Evolutionary conservation across 2,113 vertebrate genomes (phyloP).

Genomic region (Rattus rattus): DNA sequence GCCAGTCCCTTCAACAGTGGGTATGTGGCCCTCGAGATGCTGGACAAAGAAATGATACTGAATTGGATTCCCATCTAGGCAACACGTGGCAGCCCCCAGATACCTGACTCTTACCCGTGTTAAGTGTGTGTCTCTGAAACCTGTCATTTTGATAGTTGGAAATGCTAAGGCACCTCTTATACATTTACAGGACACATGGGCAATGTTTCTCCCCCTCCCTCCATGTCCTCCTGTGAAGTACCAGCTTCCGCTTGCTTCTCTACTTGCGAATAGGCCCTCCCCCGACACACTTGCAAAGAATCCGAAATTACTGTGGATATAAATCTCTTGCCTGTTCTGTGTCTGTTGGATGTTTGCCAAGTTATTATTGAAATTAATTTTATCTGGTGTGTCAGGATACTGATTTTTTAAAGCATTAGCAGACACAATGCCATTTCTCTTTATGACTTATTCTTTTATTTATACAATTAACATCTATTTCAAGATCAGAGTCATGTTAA

Average conservation of each 20-base stretch:
- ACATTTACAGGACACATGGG: background rate
- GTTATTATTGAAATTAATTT: slow-evolving; percentile 51
- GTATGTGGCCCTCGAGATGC: background rate
- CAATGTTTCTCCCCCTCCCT: background rate
- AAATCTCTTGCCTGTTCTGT: slow-evolving; percentile 1
- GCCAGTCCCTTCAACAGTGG: background rate
- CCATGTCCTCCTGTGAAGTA: background rate
- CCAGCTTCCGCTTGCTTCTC: background rate
- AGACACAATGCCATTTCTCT: slow-evolving; percentile 27
- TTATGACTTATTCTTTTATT: background rate
- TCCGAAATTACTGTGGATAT: background rate
- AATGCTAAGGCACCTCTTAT: background rate
- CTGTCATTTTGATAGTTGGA: background rate
- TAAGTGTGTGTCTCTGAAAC: background rate
- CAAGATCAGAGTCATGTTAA: slow-evolving; percentile 17
- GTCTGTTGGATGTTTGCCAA: slow-evolving; percentile 20
- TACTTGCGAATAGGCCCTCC: background rate
- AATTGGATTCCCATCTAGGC: background rate
- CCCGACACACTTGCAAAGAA: background rate
- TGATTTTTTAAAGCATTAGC: slow-evolving; percentile 10
- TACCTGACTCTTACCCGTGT: background rate
- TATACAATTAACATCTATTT: background rate
- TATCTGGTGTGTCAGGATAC: slow-evolving; percentile 7
- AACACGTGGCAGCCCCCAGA: background rate
- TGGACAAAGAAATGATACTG: background rate